Conservation (phyloP, 1,140 invertebrate genomes). For the Drosophila asahinai region DNA sequence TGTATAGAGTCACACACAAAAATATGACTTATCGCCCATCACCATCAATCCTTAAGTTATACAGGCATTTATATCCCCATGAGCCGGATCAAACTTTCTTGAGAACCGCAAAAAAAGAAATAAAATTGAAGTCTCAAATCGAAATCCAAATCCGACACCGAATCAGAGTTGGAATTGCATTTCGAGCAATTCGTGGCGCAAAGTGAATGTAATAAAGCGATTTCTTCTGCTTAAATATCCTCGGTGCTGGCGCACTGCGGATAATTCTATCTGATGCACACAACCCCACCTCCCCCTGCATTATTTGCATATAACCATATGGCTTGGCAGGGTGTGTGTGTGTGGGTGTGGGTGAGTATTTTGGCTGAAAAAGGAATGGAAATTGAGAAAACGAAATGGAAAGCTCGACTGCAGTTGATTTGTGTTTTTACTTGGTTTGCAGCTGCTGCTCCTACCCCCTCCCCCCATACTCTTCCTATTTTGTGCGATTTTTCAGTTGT, state of each 20-base stretch:
- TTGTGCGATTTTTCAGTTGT: constrained; percentile 21
- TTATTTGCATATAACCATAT: constrained; percentile 53
- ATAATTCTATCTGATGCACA: constrained; percentile 57
- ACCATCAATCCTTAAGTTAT: constrained; percentile 25
- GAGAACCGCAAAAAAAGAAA: background rate
- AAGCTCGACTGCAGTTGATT: constrained; percentile 62
- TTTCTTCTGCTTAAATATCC: constrained; percentile 59
- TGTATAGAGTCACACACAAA: background rate
- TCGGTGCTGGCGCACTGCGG: constrained; percentile 50
- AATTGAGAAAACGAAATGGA: constrained; percentile 65
- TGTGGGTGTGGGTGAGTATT: constrained; percentile 14
- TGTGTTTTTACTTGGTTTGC: constrained; percentile 59
- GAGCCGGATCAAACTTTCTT: constrained; percentile 17
- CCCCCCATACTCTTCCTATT: background rate
- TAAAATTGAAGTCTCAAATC: constrained; percentile 16
- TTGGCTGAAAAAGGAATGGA: constrained; percentile 53
- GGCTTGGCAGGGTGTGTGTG: constrained; percentile 6
- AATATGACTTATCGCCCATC: background rate
- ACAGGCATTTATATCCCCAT: background rate
- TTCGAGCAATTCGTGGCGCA: constrained; percentile 39
- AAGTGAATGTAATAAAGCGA: constrained; percentile 55
- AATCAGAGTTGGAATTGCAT: constrained; percentile 43
- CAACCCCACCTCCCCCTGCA: constrained; percentile 4
- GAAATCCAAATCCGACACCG: constrained; percentile 20
- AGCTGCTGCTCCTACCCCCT: constrained; percentile 14